Percentiles rank a stretch among this genome's conserved stretches.
phyloP scores from a whole-genome alignment of 2,888 invertebrate species.

The Dynastes tityus region DNA sequence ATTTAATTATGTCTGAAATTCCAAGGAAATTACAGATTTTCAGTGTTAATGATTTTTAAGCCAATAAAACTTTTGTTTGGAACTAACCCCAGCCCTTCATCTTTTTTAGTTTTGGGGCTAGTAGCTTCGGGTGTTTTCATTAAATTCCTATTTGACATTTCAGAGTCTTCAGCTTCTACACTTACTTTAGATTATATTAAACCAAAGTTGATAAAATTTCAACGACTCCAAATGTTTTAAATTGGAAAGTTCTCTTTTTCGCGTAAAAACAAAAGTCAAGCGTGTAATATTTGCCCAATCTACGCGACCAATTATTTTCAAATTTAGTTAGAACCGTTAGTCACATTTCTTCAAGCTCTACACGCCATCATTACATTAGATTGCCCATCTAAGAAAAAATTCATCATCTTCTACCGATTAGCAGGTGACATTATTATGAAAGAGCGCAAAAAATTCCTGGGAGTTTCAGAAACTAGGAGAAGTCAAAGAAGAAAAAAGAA shows the following conservation, averaged over 20 bases:
- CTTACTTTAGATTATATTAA: too few relatives aligned
- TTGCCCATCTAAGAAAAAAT: background rate
- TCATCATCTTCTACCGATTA: background rate
- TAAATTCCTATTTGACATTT: too few relatives aligned
- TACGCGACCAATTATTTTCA: conserved; percentile 18
- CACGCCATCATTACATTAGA: background rate
- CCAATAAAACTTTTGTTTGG: too few relatives aligned
- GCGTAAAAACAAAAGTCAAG: background rate
- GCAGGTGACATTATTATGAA: background rate
- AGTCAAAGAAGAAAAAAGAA: background rate
- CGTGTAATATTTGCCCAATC: background rate
- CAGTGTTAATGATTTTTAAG: too few relatives aligned
- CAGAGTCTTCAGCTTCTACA: too few relatives aligned
- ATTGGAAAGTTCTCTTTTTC: background rate
- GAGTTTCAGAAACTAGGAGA: background rate
- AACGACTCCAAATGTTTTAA: too few relatives aligned
- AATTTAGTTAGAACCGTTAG: conserved; percentile 14
- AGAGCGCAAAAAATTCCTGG: background rate
- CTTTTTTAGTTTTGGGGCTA: too few relatives aligned
- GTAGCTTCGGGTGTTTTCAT: too few relatives aligned
- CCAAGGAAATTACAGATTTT: too few relatives aligned
- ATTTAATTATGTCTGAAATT: too few relatives aligned
- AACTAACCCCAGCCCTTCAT: too few relatives aligned
- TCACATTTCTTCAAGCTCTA: background rate
- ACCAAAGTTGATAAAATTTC: too few relatives aligned